These are phyloP conservation scores for Nyctereutes procyonoides DNA, from an alignment of 2,113 vertebrate genomes.

Conservation along the genomic window DNA sequence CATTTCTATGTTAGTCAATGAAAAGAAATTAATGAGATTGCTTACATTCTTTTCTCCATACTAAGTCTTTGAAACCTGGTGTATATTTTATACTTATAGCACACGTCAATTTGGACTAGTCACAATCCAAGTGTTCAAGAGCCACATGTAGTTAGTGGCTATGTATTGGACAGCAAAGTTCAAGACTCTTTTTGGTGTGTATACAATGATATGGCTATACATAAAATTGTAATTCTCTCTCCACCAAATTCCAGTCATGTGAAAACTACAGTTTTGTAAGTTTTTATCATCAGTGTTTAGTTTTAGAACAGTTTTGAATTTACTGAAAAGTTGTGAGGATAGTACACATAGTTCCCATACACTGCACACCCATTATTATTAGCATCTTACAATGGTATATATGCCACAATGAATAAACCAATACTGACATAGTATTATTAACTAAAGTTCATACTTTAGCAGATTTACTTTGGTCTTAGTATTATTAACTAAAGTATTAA, in stretches of 20 bases:
- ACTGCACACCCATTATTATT: not conserved
- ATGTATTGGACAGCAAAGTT: not conserved
- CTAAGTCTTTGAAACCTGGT: not conserved
- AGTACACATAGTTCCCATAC: not conserved
- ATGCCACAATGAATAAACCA: not conserved
- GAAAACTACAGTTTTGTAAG: not conserved
- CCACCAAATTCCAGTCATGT: not conserved
- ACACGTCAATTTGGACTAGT: not conserved
- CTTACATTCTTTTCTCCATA: slow-evolving; percentile 30
- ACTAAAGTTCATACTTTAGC: not conserved
- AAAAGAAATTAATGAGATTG: not conserved
- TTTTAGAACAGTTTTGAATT: slow-evolving; percentile 19
- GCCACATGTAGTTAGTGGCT: not conserved
- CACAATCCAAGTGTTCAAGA: not conserved
- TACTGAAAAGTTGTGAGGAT: not conserved
- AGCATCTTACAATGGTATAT: not conserved
- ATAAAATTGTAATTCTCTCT: not conserved
- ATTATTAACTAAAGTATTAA: not conserved
- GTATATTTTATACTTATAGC: not conserved
- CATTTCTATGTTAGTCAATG: not conserved
- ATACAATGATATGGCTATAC: not conserved
- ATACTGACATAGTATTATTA: not conserved
- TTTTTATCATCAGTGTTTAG: not conserved
- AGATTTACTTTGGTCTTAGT: not conserved
- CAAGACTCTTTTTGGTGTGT: not conserved